Evolutionary conservation across 2,888 invertebrate genomes (phyloP), one percentile per base, ranked within the genome.

Genomic region (Andrena marginata): DNA sequence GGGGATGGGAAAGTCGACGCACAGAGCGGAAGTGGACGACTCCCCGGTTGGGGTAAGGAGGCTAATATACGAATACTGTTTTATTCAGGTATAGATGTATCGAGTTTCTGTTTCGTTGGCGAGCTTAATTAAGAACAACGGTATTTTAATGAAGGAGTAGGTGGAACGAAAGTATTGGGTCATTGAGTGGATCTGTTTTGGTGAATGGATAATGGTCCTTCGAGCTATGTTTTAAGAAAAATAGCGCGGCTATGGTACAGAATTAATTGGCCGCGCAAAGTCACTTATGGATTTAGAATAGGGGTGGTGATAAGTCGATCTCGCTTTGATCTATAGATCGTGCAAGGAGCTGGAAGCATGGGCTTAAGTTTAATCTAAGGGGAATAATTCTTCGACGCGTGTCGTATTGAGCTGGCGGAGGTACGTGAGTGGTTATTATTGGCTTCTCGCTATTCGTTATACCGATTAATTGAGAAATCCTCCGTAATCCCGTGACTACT

Each of bases 331-430:
- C 59, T 31, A 20, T 33, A 51, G 13, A 64, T 48, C 77, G 59
- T 65, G 76, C 77, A 7, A 16, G 16, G 59, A 48, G 59, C n/a
- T 33, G 69, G 35, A 77, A 67, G 73, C 29, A 54, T 67, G 72
- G 35, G 33, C 60, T 35, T 63, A 62, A 62, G 26, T 51, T 82
- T 70, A 83, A 35, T 42, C 77, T 84, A 79, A 33, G 33, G 72
- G 42, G 42, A 42, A 42, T 69, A 49, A 73, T 51, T 76, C 31
- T 68, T 76, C 59, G 54, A 51, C 29, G 63, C 51, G 8, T 69
- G 49, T 69, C 54, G 48, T 77, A 73, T 81, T 87, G 87, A 87
- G 87, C 87, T 42, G 26, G 70, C 72, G 74, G 85, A 77, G 73
- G 68, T 82, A 63, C 7, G 60, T 33, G 70, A 64, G 49, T 63